Base-by-base conservation (phyloP, 1,140 invertebrate species). In the Pseudomyrmex cubaensis region DNA sequence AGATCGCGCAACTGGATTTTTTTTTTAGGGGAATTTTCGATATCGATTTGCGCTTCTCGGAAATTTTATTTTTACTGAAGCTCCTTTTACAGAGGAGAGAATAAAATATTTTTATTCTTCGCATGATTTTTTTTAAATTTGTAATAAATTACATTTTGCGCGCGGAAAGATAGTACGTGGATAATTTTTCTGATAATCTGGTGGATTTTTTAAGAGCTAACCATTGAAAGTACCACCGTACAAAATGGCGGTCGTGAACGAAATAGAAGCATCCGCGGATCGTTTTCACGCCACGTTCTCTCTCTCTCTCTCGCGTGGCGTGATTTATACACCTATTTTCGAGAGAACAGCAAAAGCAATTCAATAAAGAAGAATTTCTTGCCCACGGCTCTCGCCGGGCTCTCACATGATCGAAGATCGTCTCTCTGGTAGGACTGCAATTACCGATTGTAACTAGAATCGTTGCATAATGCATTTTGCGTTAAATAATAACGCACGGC, bases 371-470 rank as follows among this genome's bases (percentile, higher is more conserved):
- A 83, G 64, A 83, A 75, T 78, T 83, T 83, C 73, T 82, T 83
- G 82, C 82, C 82, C 63, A 61, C 22, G 50, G 76, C 66, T 72
- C 52, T 66, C 35, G 35, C 44, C 76, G 44, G 2, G 66, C 35
- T 35, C 66, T 72, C 54, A 35, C 66, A 80, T 80, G 76, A 80
- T 80, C 76, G 76, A 80, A 80, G 66, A 80, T 66, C 72, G 46
- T 80, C 76, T 70, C 35, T 35, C 35, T 59, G 76, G 66, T 80
- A 54, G 54, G 66, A 80, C 76, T 80, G 72, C 76, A 80, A 80
- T 80, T 80, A 80, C 76, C 76, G 76, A 80, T 80, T 80, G 76
- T 80, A 80, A 80, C 76, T 80, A 80, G 76, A 80, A 80, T 70
- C 76, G 54, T 80, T 80, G 76, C 76, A 80, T 80, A 80, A 80